Evolutionary conservation across 2,113 vertebrate species (phyloP), one percentile per base, ranked within the genome.

Genomic region (Oreotrochilus melanogaster): DNA sequence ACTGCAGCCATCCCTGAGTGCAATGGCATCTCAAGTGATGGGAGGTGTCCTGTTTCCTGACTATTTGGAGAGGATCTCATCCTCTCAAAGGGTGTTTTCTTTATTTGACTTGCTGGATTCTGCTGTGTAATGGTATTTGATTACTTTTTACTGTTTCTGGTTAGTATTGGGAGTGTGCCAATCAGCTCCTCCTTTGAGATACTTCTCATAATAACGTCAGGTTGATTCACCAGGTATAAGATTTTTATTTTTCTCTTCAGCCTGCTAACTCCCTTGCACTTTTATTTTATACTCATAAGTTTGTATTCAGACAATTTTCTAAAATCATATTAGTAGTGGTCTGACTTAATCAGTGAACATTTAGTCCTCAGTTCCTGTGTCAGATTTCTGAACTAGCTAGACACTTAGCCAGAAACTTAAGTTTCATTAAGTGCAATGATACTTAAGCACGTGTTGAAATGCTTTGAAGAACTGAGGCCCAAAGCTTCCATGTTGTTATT

Each of bases 181-280:
- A 25, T 50, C 13, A 28, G 42, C 50, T 93, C 56, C 51, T 86
- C 54, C 75, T 85, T 78, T 67, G 86, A 31, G 48, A 53, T 7
- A 10, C 50, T 69, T 22, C 22, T 89, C 58, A 53, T n/a, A 57
- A 70, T 21, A 87, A 33, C 31, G 39, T 28, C 13, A 76, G 86
- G 88, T 72, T 78, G 27, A 82, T 92, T 96, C 61, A 21, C 24
- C 10, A 3, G 6, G 73, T 65, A 93, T 42, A 86, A 58, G 54
- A 76, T 53, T 28, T 90, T 86, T 78, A 23, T 89, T 95, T 92
- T 79, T 65, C 87, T 72, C 75, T 92, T 96, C 62, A 87, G 72
- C 56, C 54, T 87, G 47, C 53, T 93, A 33, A 66, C 84, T 93
- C 54, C 76, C 62, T 78, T 84, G 43, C 35, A 61, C 64, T 86